These are phyloP conservation scores for Sceloporus undulatus DNA, from an alignment of 2,113 vertebrate species.

Conservation along the genomic window DNA sequence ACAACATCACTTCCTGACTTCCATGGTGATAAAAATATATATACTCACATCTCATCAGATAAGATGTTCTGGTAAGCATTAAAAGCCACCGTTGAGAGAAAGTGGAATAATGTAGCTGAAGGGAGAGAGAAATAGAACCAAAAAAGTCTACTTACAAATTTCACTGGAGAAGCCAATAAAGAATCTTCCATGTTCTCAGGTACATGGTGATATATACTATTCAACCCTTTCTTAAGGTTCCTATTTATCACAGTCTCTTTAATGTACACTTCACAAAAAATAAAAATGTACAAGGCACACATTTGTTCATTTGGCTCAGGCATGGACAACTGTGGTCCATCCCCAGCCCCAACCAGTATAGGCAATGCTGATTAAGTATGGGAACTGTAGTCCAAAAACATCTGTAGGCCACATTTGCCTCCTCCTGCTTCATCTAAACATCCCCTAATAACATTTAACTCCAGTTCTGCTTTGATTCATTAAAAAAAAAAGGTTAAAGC, in stretches of 20 bases:
- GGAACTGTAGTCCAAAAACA: too few relatives aligned
- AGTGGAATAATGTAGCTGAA: background rate
- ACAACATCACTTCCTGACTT: background rate
- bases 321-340: too few relatives aligned
- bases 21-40: background rate
- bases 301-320: background rate
- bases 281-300: background rate
- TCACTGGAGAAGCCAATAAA: background rate
- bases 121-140: background rate
- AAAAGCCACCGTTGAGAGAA: conserved; percentile 4
- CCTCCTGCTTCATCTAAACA: background rate
- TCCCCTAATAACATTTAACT: background rate
- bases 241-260: background rate
- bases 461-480: background rate
- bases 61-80: background rate
- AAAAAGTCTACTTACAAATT: background rate
- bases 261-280: background rate
- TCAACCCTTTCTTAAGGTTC: background rate
- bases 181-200: background rate
- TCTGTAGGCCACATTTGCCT: background rate
- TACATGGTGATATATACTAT: background rate
- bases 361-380: too few relatives aligned
- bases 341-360: too few relatives aligned
- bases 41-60: background rate
- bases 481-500: background rate